Base-by-base conservation (phyloP, 2,797 vertebrate genomes). In the Syndactyla subalaris region DNA sequence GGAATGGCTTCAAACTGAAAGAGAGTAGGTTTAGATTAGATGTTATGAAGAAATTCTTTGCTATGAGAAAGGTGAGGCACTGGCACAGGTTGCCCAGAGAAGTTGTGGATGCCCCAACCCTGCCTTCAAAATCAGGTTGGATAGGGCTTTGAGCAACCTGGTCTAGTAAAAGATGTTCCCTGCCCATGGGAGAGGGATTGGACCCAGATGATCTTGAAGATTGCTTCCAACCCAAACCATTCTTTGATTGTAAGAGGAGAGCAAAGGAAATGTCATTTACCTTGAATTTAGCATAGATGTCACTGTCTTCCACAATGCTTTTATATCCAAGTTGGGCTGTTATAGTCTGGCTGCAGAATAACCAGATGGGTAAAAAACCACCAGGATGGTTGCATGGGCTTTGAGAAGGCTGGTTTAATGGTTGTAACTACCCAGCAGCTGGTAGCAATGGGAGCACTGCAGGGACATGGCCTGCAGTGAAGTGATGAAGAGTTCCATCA, bases 241-340 rank as follows among this genome's bases (percentile, higher is more conserved):
- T 14, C 38, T 30, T 10, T 14, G 17, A 39, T 62, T 41, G 27
- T 30, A 41, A n/a, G 21, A 58, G 30, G 30, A n/a, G 32, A 48
- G 20, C 26, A 18, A 32, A 26, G 32, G n/a, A 30, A 58, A n/a
- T 8, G 19, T 8, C 2, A 51, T 55, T 65, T 77, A 49, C 32
- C 29, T 29, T 65, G 45, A 34, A 26, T 26, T 63, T 68, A 54
- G 39, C 39, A 26, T 41, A 81, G 85, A 38, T 0, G 1, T 49
- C 18, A 5, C 15, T 48, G 34, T 58, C 18, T 63, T 39, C 32
- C 55, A 29, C 12, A 41, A 9, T 0, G 0, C 9, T 48, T 21
- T 71, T 26, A 7, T 38, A 51, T 34, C 30, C 38, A 20, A 14
- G 20, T 26, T 36, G 55, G 41, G 46, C 32, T 72, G 29, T 72